Percentiles rank a stretch among this genome's conserved stretches.
Evolutionary conservation across 2,797 vertebrate genomes (phyloP).

Genomic region (Austrolebias charrua): DNA sequence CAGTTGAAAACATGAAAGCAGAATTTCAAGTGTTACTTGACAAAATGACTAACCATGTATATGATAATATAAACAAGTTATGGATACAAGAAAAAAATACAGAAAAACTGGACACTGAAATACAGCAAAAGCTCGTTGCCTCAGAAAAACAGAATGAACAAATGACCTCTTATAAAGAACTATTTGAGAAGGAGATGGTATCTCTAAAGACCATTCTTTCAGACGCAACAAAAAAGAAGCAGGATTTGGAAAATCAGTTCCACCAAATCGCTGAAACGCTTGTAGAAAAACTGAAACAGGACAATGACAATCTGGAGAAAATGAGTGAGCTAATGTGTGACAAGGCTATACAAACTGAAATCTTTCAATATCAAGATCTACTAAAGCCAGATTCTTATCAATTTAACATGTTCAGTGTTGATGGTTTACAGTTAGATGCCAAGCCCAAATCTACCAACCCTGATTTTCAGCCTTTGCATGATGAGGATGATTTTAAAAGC

Average conservation of each 20-base stretch:
- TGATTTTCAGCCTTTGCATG: too few species aligned
- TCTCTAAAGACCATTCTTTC: neutral
- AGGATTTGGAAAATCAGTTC: neutral
- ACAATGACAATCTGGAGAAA: too few species aligned
- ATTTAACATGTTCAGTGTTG: neutral
- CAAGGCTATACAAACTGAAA: conserved; percentile 27
- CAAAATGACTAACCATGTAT: neutral
- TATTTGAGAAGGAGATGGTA: neutral
- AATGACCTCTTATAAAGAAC: neutral
- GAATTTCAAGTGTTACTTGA: neutral
- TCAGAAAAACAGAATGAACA: neutral
- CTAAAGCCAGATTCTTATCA: neutral
- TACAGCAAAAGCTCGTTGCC: neutral
- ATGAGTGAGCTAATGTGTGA: neutral
- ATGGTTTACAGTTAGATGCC: neutral
- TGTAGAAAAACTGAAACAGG: too few species aligned
- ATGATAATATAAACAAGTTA: neutral
- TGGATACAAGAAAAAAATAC: neutral
- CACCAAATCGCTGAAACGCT: too few species aligned
- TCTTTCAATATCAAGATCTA: neutral
- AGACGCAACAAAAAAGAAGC: neutral
- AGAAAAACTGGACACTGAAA: neutral
- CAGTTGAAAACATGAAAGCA: neutral
- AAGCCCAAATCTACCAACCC: neutral
- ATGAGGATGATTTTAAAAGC: neutral